Conservation (phyloP, 2,113 vertebrate species). For the Eidolon helvum region DNA sequence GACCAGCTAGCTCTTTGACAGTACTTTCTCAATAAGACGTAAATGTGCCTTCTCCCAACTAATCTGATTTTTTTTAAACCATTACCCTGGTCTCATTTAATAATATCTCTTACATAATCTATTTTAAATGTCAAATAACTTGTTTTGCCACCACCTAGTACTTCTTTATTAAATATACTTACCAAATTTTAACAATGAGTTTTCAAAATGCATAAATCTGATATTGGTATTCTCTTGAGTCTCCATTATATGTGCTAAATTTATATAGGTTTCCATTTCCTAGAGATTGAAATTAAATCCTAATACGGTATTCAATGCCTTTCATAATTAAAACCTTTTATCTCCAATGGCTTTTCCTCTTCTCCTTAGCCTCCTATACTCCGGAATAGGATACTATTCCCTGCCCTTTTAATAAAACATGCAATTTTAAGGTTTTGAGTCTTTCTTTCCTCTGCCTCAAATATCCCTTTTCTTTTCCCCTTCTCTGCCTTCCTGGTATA, state of each 20-base stretch:
- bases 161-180: not conserved
- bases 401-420: constrained; percentile 53
- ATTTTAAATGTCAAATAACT: not conserved
- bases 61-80: not conserved
- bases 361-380: not conserved
- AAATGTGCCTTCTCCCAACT: not conserved
- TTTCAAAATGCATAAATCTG: not conserved
- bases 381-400: not conserved
- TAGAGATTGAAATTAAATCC: constrained; percentile 29
- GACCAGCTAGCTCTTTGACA: not conserved
- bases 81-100: not conserved
- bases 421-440: constrained; percentile 29
- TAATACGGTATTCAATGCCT: not conserved
- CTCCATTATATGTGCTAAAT: not conserved
- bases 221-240: not conserved
- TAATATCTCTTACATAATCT: not conserved
- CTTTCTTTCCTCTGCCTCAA: constrained; percentile 20
- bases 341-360: not conserved
- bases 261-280: not conserved
- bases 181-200: not conserved
- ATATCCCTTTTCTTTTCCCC: not conserved
- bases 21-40: not conserved
- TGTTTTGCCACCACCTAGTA: not conserved
- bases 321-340: not conserved
- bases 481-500: constrained; percentile 5